phyloP scores from a whole-genome alignment of 1,140 invertebrate genomes.

The Diuraphis noxia region DNA sequence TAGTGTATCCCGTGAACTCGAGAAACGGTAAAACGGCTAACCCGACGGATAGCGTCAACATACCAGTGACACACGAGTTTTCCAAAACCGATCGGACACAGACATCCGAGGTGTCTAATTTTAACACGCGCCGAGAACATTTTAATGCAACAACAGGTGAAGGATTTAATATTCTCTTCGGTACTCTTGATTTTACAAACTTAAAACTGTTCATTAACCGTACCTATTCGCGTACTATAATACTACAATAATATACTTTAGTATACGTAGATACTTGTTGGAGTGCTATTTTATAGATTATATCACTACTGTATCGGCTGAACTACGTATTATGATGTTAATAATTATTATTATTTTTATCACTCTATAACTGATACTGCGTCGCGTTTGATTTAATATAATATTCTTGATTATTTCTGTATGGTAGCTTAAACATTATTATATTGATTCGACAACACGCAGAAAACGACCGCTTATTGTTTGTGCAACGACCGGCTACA shows the following conservation, averaged over 20 bases:
- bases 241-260: background rate
- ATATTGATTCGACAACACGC: background rate
- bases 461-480: constrained; percentile 2
- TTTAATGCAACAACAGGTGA: constrained; percentile 26
- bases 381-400: background rate
- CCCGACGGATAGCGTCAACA: constrained; percentile 43
- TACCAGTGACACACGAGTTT: constrained; percentile 37
- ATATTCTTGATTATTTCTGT: constrained; percentile 3
- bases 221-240: background rate
- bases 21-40: constrained; percentile 60
- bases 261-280: background rate
- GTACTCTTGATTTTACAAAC: constrained; percentile 7
- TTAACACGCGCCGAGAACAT: background rate
- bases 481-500: background rate
- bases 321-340: background rate
- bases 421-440: background rate
- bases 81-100: background rate
- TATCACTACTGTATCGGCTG: background rate
- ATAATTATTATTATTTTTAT: background rate
- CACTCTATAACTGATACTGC: background rate
- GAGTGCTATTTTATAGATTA: background rate
- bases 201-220: background rate
- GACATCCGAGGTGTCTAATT: background rate
- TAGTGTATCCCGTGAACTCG: constrained; percentile 70
- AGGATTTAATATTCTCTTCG: background rate